Evolutionary conservation across 30 jellyfish, hydroid and myxozoan genomes (phyloP), one percentile per base, ranked within the genome.

Genomic region (Aurelia aurita): DNA sequence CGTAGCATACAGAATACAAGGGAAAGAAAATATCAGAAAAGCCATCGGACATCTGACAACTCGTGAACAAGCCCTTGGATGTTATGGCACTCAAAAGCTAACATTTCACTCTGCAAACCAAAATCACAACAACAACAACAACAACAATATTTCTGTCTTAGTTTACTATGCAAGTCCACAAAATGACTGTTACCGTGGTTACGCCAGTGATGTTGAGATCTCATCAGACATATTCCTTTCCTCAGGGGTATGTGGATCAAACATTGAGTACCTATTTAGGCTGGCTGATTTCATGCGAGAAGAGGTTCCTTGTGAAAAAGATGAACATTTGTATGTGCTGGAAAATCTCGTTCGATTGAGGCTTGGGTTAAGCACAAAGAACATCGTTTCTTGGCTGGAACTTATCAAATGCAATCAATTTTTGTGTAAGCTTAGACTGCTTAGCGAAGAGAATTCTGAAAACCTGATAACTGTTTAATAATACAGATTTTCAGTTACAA

Each of bases 221-320:
- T 86, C 91, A 20, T 47, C 80, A 25, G 93, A 88, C 58, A 93
- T 93, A 1, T 79, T 81, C 18, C 76, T 76, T 9, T 74, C 96
- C 22, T 79, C 16, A 23, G 98, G 98, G 15, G 77, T 46, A 6
- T 51, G 85, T 16, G 98, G 98, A 25, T 87, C 89, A 26, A 93
- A 88, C 89, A 83, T 93, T 28, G 98, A 93, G 79, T 93, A 93
- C 62, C 62, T 93, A 23, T 69, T 93, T 18, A 89, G 96, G 1
- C 80, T 93, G 12, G 89, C 97, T 9, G 97, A 93, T 43, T 93
- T 87, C 63, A 93, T 88, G 97, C 82, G 96, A 49, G 90, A 61
- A 12, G 78, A 81, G 23, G 70, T 75, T 11, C 70, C 84, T 16
- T 79, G 69, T 49, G 96, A 65, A 54, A 73, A 85, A 15, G 98